Evolutionary conservation across 2,888 invertebrate genomes (phyloP).

Genomic region (Trissonchulus latispiculum): DNA sequence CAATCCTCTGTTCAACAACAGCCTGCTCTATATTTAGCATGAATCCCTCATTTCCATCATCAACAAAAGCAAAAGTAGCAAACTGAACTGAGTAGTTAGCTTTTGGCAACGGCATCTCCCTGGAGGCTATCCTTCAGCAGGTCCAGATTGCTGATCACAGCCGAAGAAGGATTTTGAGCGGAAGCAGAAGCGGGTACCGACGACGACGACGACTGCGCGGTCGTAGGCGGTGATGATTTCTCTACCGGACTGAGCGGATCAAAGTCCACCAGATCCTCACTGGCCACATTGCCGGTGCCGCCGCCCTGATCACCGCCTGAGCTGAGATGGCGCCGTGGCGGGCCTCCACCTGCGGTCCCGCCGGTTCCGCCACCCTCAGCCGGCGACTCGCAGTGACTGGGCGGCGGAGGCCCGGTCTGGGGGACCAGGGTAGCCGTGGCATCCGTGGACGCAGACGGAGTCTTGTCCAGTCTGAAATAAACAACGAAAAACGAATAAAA

Average conservation of each 20-base stretch:
- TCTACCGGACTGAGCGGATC: background rate
- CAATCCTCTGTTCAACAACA: too few species aligned
- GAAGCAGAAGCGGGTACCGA: too few species aligned
- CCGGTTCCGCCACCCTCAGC: background rate
- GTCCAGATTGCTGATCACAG: too few species aligned
- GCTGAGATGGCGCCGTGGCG: background rate
- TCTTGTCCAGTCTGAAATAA: background rate
- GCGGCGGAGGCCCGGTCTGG: background rate
- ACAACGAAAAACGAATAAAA: background rate
- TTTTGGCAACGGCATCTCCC: too few species aligned
- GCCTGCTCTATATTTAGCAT: too few species aligned
- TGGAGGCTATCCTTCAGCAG: too few species aligned
- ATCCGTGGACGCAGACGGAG: background rate
- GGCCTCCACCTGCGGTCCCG: background rate
- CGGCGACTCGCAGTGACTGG: background rate
- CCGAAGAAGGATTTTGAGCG: too few species aligned
- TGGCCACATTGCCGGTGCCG: background rate
- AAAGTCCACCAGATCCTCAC: background rate
- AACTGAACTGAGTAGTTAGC: too few species aligned
- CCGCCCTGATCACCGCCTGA: background rate
- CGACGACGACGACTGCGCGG: too few species aligned
- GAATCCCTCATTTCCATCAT: too few species aligned
- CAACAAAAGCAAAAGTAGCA: too few species aligned
- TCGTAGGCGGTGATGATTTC: too few species aligned
- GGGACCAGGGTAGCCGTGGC: background rate